A percentile compares a stretch with the other conserved stretches of the same genome.
These are phyloP conservation scores for Sturnus vulgaris DNA, from an alignment of 2,113 vertebrate species.

Conservation along the genomic window DNA sequence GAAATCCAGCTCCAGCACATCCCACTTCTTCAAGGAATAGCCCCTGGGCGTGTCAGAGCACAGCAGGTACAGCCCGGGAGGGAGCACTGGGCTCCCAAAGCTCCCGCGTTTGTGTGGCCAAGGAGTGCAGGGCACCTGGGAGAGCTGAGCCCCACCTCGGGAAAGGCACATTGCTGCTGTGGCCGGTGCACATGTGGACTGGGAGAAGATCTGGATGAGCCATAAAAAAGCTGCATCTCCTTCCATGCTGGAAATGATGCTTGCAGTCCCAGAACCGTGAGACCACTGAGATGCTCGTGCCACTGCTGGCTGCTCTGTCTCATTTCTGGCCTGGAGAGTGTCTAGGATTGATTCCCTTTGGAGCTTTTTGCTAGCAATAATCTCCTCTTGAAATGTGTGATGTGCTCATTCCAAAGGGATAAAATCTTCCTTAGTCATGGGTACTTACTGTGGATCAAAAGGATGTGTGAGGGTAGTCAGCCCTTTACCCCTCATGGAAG, in stretches of 20 bases:
- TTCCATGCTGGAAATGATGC: neutral
- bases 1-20: conserved; percentile 37
- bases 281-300: neutral
- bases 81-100: neutral
- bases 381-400: neutral
- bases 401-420: neutral
- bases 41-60: neutral
- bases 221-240: neutral
- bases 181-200: neutral
- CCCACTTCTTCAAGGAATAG: conserved; percentile 38
- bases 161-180: neutral
- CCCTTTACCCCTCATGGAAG: neutral
- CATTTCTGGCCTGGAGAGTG: neutral
- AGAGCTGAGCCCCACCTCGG: fast-evolving
- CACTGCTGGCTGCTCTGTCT: neutral
- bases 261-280: neutral
- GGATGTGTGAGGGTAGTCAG: neutral
- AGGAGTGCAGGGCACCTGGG: fast-evolving
- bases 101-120: neutral
- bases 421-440: too few species aligned
- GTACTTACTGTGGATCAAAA: neutral
- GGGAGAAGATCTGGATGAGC: neutral
- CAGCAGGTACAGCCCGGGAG: conserved; percentile 50
- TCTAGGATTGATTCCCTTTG: neutral
- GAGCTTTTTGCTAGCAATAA: neutral